These are phyloP conservation scores for Caenorhabditis panamensis DNA, from an alignment of 2,888 invertebrate species.

Conservation along the genomic window DNA sequence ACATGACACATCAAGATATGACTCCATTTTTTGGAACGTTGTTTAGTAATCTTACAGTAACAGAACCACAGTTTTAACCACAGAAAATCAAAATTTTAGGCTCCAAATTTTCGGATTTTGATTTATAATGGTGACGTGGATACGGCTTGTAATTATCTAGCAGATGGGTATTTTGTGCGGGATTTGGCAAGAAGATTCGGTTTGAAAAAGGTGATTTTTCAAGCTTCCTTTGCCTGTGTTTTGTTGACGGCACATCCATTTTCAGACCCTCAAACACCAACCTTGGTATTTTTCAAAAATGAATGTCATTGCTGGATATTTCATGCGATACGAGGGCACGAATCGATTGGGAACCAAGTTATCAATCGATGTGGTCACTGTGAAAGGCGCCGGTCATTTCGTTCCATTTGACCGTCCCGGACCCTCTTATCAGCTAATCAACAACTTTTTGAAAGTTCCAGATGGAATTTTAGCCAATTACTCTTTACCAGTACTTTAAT, in stretches of 20 bases:
- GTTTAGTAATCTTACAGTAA: constrained; percentile 56
- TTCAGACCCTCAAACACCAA: constrained; percentile 52
- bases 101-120: constrained; percentile 57
- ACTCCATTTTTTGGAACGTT: constrained; percentile 61
- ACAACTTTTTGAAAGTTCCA: constrained; percentile 61
- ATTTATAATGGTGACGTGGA: constrained; percentile 69
- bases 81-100: constrained; percentile 12
- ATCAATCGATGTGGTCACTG: constrained; percentile 74
- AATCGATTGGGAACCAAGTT: constrained; percentile 45
- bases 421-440: constrained; percentile 67
- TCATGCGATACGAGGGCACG: constrained; percentile 65
- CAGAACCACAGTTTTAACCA: neutral
- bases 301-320: constrained; percentile 72
- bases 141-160: constrained; percentile 64
- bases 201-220: constrained; percentile 48
- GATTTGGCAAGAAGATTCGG: constrained; percentile 34
- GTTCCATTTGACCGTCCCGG: constrained; percentile 68
- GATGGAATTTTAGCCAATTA: constrained; percentile 50
- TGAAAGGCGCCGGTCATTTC: constrained; percentile 72
- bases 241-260: too few relatives aligned
- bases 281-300: constrained; percentile 66
- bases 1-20: constrained; percentile 62
- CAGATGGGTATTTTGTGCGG: constrained; percentile 51
- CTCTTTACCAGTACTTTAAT: constrained; percentile 90
- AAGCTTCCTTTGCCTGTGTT: too few relatives aligned